Percentiles rank a stretch among this genome's conserved stretches.
phyloP scores from a whole-genome alignment of 2,888 invertebrate species.

The Phaedon cochleariae region DNA sequence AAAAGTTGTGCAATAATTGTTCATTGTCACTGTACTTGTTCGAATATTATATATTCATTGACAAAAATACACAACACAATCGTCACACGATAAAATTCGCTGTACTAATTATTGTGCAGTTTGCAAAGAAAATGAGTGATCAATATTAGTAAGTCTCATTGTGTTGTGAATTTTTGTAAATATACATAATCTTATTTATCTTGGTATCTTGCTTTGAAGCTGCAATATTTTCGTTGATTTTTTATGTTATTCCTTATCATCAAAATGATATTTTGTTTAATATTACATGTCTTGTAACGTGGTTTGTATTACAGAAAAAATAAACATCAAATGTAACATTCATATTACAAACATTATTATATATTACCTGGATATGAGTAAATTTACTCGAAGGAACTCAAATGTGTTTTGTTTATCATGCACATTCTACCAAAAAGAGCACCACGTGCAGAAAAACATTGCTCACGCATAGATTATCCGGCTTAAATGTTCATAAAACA shows the following conservation, averaged over 20 bases:
- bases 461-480: too few relatives aligned
- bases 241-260: slow-evolving; percentile 45
- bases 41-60: slow-evolving; percentile 14
- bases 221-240: slow-evolving; percentile 46
- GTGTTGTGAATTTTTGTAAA: slow-evolving; percentile 28
- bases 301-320: slow-evolving; percentile 40
- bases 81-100: not conserved
- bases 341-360: slow-evolving; percentile 9
- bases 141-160: not conserved
- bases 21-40: slow-evolving; percentile 29
- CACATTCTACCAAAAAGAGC: too few relatives aligned
- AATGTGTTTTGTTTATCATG: too few relatives aligned
- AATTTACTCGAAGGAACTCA: too few relatives aligned
- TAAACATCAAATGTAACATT: slow-evolving; percentile 31
- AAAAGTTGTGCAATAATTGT: slow-evolving; percentile 46
- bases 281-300: slow-evolving; percentile 38
- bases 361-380: not conserved
- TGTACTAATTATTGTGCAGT: not conserved
- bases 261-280: slow-evolving; percentile 36
- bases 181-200: slow-evolving; percentile 31
- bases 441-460: too few relatives aligned
- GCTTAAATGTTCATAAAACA: too few relatives aligned
- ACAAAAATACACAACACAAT: slow-evolving; percentile 26
- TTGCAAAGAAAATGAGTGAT: not conserved
- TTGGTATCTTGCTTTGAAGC: slow-evolving; percentile 37